Base-by-base conservation (phyloP, 23 tunicate species). In the Pegea sp. region DNA sequence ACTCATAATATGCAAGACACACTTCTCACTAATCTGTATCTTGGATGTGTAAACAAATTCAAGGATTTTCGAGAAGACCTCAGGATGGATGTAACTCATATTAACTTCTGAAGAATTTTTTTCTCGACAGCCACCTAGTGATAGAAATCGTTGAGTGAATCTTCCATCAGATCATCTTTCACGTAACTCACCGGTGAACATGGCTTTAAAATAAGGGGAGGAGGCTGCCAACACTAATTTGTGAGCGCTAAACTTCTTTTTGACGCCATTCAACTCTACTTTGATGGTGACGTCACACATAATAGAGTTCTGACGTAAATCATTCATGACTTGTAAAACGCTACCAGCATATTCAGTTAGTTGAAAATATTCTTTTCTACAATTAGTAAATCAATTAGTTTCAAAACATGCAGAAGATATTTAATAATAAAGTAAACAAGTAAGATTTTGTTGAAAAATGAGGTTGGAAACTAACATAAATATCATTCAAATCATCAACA, bases 211-310 rank as follows among this genome's bases (percentile, higher is more conserved):
- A 56, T 81, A 81, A 4, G 93, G 93, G 4, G 93, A 81, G 54
- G 76, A 81, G 1, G 93, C 68, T 27, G 93, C 72, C 1, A 81
- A 34, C 21, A 81, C 80, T 8, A 81, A 70, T 43, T 71, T 71
- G 61, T 81, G 93, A 3, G 93, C 93, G 56, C 70, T 48, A 53
- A 72, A 81, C 52, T 81, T 71, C 30, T 48, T 57, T 34, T 72
- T 81, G 23, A 62, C 64, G 1, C 93, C 93, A 42, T 57, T 66
- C 48, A 71, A 72, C 54, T 81, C 78, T 4, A 81, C 57, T 63
- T 86, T 86, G 28, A 86, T 86, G 44, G 96, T 74, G 3, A 86
- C 96, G 54, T 86, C 96, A 68, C 96, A 86, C 16, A 86, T 42
- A 16, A 86, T 58, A 38, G 65, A 53, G 54, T 57, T 74, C 27